Base-by-base conservation (phyloP, 2,797 vertebrate species). In the Liasis olivaceus region DNA sequence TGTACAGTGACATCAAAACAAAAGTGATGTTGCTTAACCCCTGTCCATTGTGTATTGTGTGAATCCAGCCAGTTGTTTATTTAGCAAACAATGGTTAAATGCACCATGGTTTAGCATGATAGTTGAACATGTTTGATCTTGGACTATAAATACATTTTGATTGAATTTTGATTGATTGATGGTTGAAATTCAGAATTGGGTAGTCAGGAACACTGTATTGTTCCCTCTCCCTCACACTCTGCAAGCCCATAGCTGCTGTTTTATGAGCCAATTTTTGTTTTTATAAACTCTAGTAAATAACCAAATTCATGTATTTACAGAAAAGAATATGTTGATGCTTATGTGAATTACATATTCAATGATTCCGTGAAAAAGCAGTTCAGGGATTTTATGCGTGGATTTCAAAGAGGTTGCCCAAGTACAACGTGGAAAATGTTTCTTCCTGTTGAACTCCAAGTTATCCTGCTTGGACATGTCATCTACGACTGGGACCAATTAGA, bases 281-380 rank as follows among this genome's bases (percentile, higher is more conserved):
- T 14, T 62, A n/a, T 59, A 62, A n/a, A 88, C 14, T 42, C 24
- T 64, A 6, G 20, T 14, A 56, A 87, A 14, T 54, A 62, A 90
- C 9, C 81, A n/a, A 26, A 5, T 69, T 12, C 91, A 86, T 94
- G 24, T 95, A 77, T 92, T 95, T 92, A 81, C 97, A 98, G 98
- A 94, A 95, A 95, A 84, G 94, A 97, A 90, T 98, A 97, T 84
- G 97, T 98, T 85, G 96, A 98, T 60, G 95, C 97, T 54, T 97
- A 96, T 8, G 93, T 98, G 93, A 95, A 97, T 92, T 97, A 97
- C 1, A 7, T 91, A 5, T 94, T 98, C 56, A 98, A 97, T 92
- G 94, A 96, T 60, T 97, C 97, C 0, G 89, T 98, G n/a, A 5
- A 12, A 94, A 94, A 93, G 42, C 95, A 96, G 59, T 98, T 97